Evolutionary conservation across 1,140 invertebrate genomes (phyloP), one percentile per base, ranked within the genome.

Genomic region (Caenorhabditis briggsae): DNA sequence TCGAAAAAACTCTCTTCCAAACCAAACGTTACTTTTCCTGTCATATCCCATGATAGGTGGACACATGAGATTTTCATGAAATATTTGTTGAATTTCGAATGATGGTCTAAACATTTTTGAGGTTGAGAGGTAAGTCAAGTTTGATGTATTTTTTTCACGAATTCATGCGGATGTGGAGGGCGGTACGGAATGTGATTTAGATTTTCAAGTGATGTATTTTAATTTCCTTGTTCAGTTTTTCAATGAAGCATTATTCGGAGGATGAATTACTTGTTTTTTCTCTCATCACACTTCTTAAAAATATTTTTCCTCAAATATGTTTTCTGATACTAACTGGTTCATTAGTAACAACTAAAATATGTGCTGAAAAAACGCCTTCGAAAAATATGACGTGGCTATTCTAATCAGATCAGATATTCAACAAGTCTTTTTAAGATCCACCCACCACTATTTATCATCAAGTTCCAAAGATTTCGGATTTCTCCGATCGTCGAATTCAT

Each of bases 21-120:
- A 33, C 33, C 33, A 33, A 33, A 33, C 3, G 33, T 33, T 33
- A 33, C 33, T 33, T 33, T 33, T 33, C 33, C 33, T n/a, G n/a
- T 33, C 33, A 33, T 33, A 33, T 33, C 33, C 33, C 33, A 33
- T 33, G 33, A 33, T 33, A 8, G 12, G 14, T 53, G 70, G 46
- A 78, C 70, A 50, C 70, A 78, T 18, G n/a, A 78, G 46, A 48
- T 46, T 78, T 78, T 50, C 70, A 78, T 78, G 43, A 70, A 78
- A 50, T 50, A 78, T 78, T n/a, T 18, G 9, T 78, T 12, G 70
- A 78, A 78, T 78, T 50, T 23, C 9, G 11, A 23, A 78, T 78
- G 16, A 23, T 8, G 70, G 43, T 23, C 70, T 78, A 23, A 25
- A 78, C 7, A 78, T 50, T 48, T 41, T 12, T 46, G 43, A 1